phyloP scores from a whole-genome alignment of 2,113 vertebrate genomes.

The Shinisaurus crocodilurus region DNA sequence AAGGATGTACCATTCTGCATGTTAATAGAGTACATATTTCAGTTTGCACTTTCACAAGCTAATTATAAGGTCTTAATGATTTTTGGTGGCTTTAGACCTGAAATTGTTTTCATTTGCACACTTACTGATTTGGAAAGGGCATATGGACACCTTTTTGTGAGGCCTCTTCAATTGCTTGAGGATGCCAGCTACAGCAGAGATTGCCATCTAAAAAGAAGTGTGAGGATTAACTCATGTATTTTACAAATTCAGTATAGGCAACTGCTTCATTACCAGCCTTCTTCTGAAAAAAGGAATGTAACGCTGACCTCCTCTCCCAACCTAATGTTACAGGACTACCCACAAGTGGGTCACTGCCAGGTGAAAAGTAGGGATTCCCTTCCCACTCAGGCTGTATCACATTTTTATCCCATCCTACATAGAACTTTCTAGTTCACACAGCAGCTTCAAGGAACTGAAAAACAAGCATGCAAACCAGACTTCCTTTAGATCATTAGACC shows the following conservation, averaged over 20 bases:
- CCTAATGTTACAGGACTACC: not conserved
- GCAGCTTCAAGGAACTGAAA: not conserved
- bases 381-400: too few species aligned
- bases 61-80: not conserved
- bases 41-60: not conserved
- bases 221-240: not conserved
- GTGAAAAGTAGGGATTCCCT: not conserved
- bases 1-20: not conserved
- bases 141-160: slow-evolving; percentile 90
- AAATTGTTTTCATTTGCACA: slow-evolving; percentile 27
- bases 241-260: not conserved
- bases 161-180: slow-evolving; percentile 94
- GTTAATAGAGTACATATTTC: not conserved
- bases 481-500: not conserved
- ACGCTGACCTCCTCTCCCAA: not conserved
- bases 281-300: not conserved
- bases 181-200: slow-evolving; percentile 94
- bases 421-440: not conserved
- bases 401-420: not conserved
- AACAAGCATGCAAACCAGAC: not conserved
- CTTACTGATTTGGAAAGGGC: slow-evolving; percentile 89
- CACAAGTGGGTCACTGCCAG: not conserved
- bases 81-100: not conserved
- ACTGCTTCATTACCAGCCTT: not conserved
- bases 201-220: slow-evolving; percentile 86